Base-by-base conservation (phyloP, 2,113 vertebrate species). In the Dendropsophus ebraccatus region DNA sequence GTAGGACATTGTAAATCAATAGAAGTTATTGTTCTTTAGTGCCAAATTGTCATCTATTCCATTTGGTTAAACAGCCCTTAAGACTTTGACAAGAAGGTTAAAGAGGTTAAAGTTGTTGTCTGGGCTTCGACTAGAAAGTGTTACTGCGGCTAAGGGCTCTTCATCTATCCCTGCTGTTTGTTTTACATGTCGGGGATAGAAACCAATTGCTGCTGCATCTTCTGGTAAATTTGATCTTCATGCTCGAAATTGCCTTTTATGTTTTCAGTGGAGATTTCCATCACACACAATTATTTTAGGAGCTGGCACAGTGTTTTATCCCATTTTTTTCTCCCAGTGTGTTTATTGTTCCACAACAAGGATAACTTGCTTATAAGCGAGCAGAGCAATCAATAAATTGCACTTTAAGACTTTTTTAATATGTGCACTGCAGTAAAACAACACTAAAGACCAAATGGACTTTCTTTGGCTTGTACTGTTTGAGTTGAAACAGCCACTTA, bases 171-270 rank as follows among this genome's bases (percentile, higher is more conserved):
- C 80, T 70, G 62, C 11, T 47, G 47, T 70, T 67, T n/a, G n/a
- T 70, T 79, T 85, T 79, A 85, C 58, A 79, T 79, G 30, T 41
- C n/a, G 62, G 62, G 62, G 41, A 78, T 7, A 73, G 65, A 86
- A 79, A 81, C 62, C 60, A 72, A 73, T 79, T 73, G 65, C 65
- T n/a, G 28, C 76, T 17, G 50, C 19, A 81, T 72, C 84, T 73
- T 80, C 56, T 30, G 47, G 30, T 47, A 80, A 86, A 79, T 81
- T 69, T 72, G 83, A 84, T 84, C 56, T 84, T 84, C 52, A 76
- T 50, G 73, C 83, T 84, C 19, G 45, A 84, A 84, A 84, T 84
- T 84, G 72, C 83, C 16, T 84, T 84, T 84, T 76, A 77, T 84
- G 83, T 84, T 65, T 84, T 84, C 52, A 30, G 54, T 58, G 28